Evolutionary conservation across 1,140 invertebrate species (phyloP).

Genomic region (Tribolium castaneum): DNA sequence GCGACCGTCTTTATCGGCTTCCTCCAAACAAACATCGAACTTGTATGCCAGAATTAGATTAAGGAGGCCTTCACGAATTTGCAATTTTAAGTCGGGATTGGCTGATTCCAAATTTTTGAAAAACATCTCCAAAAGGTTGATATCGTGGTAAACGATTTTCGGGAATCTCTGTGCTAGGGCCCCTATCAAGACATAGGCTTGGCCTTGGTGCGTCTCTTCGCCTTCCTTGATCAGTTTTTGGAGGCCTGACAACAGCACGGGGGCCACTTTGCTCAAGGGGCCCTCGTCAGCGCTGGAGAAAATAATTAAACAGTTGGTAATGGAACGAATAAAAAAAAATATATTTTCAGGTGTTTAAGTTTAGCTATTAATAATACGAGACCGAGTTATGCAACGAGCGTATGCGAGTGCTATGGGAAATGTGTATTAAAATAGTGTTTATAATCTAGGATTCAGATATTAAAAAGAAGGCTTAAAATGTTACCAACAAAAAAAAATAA

Average conservation of each 20-base stretch:
- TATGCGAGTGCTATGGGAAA: too few species aligned
- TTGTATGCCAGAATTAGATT: constrained; percentile 73
- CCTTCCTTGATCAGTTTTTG: constrained; percentile 77
- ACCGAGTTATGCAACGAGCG: too few species aligned
- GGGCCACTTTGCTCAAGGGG: constrained; percentile 72
- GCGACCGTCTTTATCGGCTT: constrained; percentile 56
- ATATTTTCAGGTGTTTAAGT: too few species aligned
- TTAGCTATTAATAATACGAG: too few species aligned
- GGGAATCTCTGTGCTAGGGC: constrained; percentile 77
- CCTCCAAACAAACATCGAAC: constrained; percentile 62
- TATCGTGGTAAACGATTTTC: constrained; percentile 75
- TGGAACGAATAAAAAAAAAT: too few species aligned
- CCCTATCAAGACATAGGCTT: constrained; percentile 82
- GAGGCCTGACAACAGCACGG: constrained; percentile 76
- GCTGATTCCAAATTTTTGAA: constrained; percentile 74
- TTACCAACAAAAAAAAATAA: too few species aligned
- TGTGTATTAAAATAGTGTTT: too few species aligned
- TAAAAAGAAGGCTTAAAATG: too few species aligned
- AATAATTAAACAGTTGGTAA: too few species aligned
- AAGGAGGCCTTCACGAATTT: constrained; percentile 58
- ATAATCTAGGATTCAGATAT: too few species aligned
- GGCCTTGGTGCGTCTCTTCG: constrained; percentile 71
- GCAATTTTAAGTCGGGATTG: constrained; percentile 61
- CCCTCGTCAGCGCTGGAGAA: constrained; percentile 66
- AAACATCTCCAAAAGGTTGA: constrained; percentile 73